Evolutionary conservation across 2,888 invertebrate species (phyloP), one percentile per base, ranked within the genome.

Genomic region (Agrochola lychnidis): DNA sequence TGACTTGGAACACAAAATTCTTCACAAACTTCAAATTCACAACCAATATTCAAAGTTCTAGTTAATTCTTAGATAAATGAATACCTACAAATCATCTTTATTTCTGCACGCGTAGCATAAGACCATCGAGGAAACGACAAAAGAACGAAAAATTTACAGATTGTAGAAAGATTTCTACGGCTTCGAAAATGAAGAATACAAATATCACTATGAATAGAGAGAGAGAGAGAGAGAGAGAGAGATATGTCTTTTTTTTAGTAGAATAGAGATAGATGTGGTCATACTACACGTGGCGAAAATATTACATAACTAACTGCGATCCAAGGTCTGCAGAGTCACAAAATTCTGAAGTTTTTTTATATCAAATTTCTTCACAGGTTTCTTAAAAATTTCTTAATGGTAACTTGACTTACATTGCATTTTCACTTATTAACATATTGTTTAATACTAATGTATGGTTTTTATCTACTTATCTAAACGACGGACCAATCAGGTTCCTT

Each of bases 351-450:
- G 5, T 19, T 19, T 25, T 64, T n/a, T 25, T 16, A 42, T 25
- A 4, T n/a, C 16, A 9, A 9, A 16, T 16, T n/a, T 30, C 25
- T 48, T 30, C 7, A 19, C 4, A 30, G 9, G 22, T 14, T 36
- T 16, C 22, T 67, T n/a, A 19, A n/a, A 9, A 56, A n/a, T n/a
- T n/a, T n/a, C n/a, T 1, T 12, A 56, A 56, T 73, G 61, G 68
- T 79, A 79, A 75, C 75, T 63, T 45, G 30, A 56, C 56, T 62
- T 22, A 59, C 36, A 59, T 36, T 56, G 42, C 22, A 62, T 45
- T 30, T 30, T 30, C 42, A 77, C 40, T 30, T 36, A 6, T 7
- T 7, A 36, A 57, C 4, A 45, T 19, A 25, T 2, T 56, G 0
- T 25, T 7, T 9, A 10, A 42, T 22, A 53, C 16, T 51, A 22